These are phyloP conservation scores for Poeciliopsis prolifica DNA, from an alignment of 2,113 vertebrate species.

Conservation along the genomic window DNA sequence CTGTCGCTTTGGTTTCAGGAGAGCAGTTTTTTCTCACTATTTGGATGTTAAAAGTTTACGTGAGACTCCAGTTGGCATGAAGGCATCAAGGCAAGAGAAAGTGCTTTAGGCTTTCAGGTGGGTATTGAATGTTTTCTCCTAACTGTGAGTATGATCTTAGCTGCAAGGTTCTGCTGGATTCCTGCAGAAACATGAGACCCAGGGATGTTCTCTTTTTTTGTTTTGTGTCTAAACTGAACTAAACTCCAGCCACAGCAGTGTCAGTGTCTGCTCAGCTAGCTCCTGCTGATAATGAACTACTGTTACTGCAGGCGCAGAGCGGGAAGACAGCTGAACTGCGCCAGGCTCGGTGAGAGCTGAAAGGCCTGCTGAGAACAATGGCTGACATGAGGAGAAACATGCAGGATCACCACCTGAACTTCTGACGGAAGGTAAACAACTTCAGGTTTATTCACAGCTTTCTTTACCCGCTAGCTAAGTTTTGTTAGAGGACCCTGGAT, in stretches of 20 bases:
- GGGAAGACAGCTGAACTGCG: background rate
- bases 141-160: background rate
- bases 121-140: background rate
- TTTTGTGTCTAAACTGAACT: background rate
- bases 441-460: background rate
- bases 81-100: background rate
- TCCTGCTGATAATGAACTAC: slow-evolving; percentile 1
- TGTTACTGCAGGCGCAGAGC: background rate
- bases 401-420: background rate
- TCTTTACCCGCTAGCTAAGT: background rate
- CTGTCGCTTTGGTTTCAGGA: background rate
- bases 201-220: background rate
- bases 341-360: background rate
- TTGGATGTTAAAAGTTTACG: background rate
- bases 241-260: background rate
- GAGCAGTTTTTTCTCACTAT: background rate
- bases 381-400: background rate
- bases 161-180: background rate
- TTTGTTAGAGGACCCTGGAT: background rate
- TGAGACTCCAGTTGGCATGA: background rate
- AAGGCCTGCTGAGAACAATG: slow-evolving; percentile 1
- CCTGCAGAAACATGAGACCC: background rate
- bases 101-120: background rate
- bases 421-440: background rate
- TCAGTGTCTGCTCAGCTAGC: background rate